Evolutionary conservation across 1,140 invertebrate genomes (phyloP).

Genomic region (honey bee (Apis mellifera)): DNA sequence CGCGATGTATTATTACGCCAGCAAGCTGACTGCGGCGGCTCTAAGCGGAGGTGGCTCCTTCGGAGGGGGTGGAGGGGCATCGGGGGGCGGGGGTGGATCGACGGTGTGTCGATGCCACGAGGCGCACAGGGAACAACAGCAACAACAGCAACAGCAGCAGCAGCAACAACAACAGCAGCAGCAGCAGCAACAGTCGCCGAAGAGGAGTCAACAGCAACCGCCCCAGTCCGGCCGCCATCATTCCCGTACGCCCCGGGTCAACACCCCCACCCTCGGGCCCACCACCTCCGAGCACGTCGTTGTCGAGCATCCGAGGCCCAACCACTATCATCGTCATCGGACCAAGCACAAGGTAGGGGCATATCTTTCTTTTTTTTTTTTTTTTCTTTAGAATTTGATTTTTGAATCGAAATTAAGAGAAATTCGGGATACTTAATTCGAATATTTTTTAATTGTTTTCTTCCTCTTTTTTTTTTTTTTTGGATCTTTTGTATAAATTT

Average conservation of each 20-base stretch:
- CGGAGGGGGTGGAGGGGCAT: constrained; percentile 63
- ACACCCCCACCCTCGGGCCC: constrained; percentile 61
- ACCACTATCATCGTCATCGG: constrained; percentile 76
- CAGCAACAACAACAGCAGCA: constrained; percentile 53
- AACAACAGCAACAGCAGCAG: constrained; percentile 61
- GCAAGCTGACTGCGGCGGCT: constrained; percentile 81
- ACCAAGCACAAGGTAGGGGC: constrained; percentile 75
- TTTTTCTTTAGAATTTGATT: neutral
- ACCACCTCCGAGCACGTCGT: constrained; percentile 74
- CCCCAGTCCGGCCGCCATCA: constrained; percentile 59
- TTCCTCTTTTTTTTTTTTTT: no score
- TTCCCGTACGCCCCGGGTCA: constrained; percentile 61
- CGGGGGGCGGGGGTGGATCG: constrained; percentile 42
- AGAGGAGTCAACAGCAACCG: constrained; percentile 51
- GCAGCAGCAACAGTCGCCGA: constrained; percentile 60
- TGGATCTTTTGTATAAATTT: no score
- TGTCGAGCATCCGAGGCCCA: constrained; percentile 71
- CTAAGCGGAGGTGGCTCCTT: constrained; percentile 73
- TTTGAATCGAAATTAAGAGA: no score
- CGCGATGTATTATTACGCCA: constrained; percentile 81
- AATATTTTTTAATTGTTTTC: no score
- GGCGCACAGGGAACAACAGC: constrained; percentile 62
- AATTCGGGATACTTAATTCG: neutral
- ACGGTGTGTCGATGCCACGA: constrained; percentile 76
- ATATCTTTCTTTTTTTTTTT: neutral